phyloP scores from a whole-genome alignment of 2,113 vertebrate species.

The Notiomystis cincta region DNA sequence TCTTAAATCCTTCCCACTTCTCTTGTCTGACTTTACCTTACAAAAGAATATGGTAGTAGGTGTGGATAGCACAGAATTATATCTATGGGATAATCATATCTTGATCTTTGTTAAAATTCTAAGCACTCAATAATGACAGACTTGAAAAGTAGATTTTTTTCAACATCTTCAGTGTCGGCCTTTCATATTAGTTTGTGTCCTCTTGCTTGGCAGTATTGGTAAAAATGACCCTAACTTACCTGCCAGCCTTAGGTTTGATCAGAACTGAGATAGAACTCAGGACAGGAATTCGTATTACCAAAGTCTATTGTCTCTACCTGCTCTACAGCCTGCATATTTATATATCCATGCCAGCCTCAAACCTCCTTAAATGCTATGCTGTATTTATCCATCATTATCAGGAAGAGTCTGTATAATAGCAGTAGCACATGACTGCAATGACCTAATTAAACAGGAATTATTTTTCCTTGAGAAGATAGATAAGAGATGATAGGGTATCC shows the following conservation, averaged over 20 bases:
- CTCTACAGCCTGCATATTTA: neutral
- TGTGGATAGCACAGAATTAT: neutral
- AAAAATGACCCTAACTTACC: neutral
- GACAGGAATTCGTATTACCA: neutral
- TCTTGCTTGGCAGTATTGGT: neutral
- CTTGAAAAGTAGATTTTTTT: neutral
- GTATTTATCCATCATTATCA: neutral
- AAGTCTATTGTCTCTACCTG: neutral
- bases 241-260: neutral
- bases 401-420: neutral
- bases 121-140: neutral
- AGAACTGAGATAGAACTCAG: neutral
- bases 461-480: neutral
- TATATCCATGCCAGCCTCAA: neutral
- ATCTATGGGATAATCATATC: neutral
- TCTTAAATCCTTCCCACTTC: neutral
- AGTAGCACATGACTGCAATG: neutral
- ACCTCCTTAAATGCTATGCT: neutral
- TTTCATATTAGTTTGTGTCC: neutral
- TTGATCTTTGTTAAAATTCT: neutral
- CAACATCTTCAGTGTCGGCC: neutral
- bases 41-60: neutral
- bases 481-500: neutral
- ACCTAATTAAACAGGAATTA: neutral
- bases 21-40: neutral